Percentiles rank a stretch among this genome's conserved stretches.
Conservation (phyloP, 2,113 vertebrate species). For the Saguinus imperator region DNA sequence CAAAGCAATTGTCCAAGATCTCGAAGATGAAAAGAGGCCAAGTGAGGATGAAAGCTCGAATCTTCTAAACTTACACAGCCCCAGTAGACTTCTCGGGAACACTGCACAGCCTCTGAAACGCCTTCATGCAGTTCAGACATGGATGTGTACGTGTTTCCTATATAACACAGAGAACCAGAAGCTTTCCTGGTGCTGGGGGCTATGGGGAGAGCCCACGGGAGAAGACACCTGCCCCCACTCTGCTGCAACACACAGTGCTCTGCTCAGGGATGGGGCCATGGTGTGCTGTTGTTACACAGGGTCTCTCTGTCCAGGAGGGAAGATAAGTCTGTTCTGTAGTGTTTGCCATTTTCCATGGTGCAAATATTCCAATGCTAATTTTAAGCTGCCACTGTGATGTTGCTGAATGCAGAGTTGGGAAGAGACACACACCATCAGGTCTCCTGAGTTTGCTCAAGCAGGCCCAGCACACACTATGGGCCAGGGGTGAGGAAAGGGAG, state of each 20-base stretch:
- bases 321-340: neutral
- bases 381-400: neutral
- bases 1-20: neutral
- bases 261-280: neutral
- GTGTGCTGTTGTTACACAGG: neutral
- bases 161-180: neutral
- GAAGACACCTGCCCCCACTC: neutral
- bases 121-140: neutral
- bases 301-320: accelerated
- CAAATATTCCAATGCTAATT: neutral
- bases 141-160: accelerated
- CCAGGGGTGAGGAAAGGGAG: accelerated
- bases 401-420: neutral
- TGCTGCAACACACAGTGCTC: neutral
- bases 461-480: neutral
- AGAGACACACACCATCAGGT: neutral
- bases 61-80: neutral
- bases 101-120: neutral
- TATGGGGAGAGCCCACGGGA: neutral
- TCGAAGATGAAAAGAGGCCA: neutral
- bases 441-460: accelerated
- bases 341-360: neutral
- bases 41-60: neutral
- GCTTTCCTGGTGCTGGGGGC: too few relatives aligned
- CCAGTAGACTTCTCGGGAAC: neutral